A percentile compares a stretch with the other conserved stretches of the same genome.
These are phyloP conservation scores for Crypturellus undulatus DNA, from an alignment of 2,113 vertebrate species.

Conservation along the genomic window DNA sequence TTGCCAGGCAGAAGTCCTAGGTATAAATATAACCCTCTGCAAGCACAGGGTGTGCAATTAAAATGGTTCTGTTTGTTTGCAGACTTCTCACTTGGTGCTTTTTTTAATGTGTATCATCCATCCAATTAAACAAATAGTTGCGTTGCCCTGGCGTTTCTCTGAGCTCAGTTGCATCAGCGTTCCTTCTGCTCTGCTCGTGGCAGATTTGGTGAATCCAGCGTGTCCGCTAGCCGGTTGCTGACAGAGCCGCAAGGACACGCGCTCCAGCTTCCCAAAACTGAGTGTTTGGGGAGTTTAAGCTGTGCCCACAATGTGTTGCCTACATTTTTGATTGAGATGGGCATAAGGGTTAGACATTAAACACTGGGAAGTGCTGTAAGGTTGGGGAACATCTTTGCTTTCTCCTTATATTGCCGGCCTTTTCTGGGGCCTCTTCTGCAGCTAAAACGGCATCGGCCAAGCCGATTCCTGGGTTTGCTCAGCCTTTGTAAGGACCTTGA, in stretches of 20 bases:
- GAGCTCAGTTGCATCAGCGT: not conserved
- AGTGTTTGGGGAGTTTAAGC: not conserved
- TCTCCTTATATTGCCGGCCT: not conserved
- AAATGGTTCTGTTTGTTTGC: not conserved
- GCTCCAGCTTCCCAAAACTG: not conserved
- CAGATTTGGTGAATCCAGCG: constrained; percentile 26
- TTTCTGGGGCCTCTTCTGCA: rapidly evolving
- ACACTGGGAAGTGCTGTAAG: not conserved
- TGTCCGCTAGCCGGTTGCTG: not conserved
- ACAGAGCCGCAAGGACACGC: not conserved
- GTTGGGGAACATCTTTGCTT: rapidly evolving
- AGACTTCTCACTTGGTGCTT: not conserved
- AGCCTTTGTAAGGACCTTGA: not conserved
- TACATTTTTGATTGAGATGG: not conserved
- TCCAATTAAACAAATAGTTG: not conserved
- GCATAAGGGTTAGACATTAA: not conserved
- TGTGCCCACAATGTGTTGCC: rapidly evolving
- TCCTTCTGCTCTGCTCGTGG: constrained; percentile 13
- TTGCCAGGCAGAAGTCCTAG: not conserved
- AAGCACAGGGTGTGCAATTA: not conserved
- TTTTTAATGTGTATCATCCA: not conserved
- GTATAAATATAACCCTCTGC: not conserved
- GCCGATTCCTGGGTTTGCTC: not conserved
- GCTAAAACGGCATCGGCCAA: not conserved
- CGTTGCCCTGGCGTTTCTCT: constrained; percentile 22